Evolutionary conservation across 1,140 invertebrate genomes (phyloP).

Genomic region (Cephus cinctus): DNA sequence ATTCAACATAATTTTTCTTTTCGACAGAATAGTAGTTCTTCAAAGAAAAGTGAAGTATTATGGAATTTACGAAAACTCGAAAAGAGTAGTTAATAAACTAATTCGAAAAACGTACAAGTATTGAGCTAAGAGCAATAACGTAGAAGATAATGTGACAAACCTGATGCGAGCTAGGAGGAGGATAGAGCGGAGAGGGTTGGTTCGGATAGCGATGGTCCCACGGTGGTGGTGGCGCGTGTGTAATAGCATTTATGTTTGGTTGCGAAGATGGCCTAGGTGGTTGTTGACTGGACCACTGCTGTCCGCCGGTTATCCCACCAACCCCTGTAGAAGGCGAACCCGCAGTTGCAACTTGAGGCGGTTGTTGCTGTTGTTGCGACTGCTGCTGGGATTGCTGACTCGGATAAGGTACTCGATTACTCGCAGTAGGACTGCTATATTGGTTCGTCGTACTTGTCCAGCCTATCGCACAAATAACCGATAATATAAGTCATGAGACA

Average conservation of each 20-base stretch:
- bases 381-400: constrained; percentile 47
- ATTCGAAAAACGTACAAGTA: not conserved
- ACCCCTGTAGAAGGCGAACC: constrained; percentile 27
- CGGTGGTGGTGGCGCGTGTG: constrained; percentile 41
- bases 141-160: constrained; percentile 25
- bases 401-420: constrained; percentile 59
- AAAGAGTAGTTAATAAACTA: no score
- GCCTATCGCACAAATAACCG: constrained; percentile 44
- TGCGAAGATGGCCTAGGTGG: constrained; percentile 46
- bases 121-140: constrained; percentile 2
- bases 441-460: constrained; percentile 62
- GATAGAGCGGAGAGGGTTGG: constrained; percentile 48
- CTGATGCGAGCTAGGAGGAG: constrained; percentile 54
- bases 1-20: no score
- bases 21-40: no score
- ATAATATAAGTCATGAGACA: not conserved
- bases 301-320: constrained; percentile 27
- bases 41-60: not conserved
- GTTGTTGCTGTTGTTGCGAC: constrained; percentile 45
- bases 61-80: not conserved
- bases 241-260: constrained; percentile 42
- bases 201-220: constrained; percentile 58
- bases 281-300: constrained; percentile 60
- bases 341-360: constrained; percentile 25
- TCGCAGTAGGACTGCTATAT: constrained; percentile 50